A percentile compares a stretch with the other conserved stretches of the same genome.
Conservation (phyloP, 2,113 vertebrate species). For the Actenoides lindsayi region DNA sequence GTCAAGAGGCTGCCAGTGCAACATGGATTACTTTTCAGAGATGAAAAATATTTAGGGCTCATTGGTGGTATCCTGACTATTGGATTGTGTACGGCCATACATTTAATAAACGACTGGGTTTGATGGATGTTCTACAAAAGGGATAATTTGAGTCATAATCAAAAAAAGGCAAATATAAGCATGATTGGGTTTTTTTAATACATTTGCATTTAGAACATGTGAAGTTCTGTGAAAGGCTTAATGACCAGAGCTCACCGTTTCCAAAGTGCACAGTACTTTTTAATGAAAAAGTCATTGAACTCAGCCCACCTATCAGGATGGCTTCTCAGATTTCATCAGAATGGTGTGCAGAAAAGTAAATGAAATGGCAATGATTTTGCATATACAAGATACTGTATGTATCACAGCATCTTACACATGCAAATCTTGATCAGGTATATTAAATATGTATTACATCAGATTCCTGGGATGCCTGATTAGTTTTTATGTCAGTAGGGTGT, state of each 20-base stretch:
- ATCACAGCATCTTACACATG: neutral
- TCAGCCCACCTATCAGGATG: neutral
- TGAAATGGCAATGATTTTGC: neutral
- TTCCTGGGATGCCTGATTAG: neutral
- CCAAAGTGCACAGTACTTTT: neutral
- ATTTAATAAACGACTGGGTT: neutral
- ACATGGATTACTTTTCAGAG: neutral
- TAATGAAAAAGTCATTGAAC: neutral
- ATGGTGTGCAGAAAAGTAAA: neutral
- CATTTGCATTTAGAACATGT: neutral
- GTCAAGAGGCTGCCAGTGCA: neutral
- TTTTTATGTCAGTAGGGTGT: neutral
- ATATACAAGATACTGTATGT: neutral
- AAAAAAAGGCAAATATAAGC: neutral
- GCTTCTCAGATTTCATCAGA: neutral
- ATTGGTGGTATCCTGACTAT: neutral
- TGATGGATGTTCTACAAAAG: neutral
- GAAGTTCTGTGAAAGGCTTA: neutral
- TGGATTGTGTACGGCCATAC: neutral
- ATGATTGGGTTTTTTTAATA: neutral
- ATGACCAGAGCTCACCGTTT: neutral
- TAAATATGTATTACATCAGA: neutral
- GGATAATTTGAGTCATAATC: neutral
- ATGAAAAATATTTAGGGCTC: neutral
- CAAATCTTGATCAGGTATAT: neutral